A percentile compares a stretch with the other conserved stretches of the same genome.
Conservation (phyloP, 2,797 vertebrate genomes). For the Potorous gilbertii region DNA sequence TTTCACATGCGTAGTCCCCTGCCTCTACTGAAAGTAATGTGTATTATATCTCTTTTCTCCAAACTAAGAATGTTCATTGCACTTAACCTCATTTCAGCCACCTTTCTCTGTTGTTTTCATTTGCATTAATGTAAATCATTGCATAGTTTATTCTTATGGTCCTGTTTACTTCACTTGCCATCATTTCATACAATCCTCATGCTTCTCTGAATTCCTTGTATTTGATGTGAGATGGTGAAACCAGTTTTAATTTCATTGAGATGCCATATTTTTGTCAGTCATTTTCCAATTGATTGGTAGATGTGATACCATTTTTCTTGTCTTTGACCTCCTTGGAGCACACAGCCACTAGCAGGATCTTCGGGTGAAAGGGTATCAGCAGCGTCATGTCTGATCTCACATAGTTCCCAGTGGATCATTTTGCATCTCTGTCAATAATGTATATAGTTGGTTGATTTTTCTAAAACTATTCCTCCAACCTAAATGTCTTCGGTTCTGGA, state of each 20-base stretch:
- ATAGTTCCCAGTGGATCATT: not conserved
- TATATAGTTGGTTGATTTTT: not conserved
- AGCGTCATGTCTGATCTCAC: not conserved
- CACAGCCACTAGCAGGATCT: not conserved
- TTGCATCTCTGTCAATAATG: not conserved
- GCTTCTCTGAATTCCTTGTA: not conserved
- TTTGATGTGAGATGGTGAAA: not conserved
- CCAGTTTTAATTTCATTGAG: not conserved
- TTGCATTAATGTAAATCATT: not conserved
- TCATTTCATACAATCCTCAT: not conserved
- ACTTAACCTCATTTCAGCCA: not conserved
- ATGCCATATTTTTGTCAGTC: not conserved
- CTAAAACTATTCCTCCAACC: not conserved
- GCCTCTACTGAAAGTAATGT: not conserved
- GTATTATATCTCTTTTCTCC: not conserved
- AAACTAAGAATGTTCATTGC: not conserved
- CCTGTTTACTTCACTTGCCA: not conserved
- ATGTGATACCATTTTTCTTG: not conserved
- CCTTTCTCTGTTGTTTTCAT: not conserved
- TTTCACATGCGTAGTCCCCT: not conserved
- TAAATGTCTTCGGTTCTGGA: not conserved
- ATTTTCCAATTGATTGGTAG: not conserved
- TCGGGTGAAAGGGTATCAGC: not conserved
- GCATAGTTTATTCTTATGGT: not conserved
- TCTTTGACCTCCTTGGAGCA: not conserved